A percentile compares a stretch with the other conserved stretches of the same genome.
Evolutionary conservation across 2,113 vertebrate species (phyloP).

Genomic region (Scopus umbretta): DNA sequence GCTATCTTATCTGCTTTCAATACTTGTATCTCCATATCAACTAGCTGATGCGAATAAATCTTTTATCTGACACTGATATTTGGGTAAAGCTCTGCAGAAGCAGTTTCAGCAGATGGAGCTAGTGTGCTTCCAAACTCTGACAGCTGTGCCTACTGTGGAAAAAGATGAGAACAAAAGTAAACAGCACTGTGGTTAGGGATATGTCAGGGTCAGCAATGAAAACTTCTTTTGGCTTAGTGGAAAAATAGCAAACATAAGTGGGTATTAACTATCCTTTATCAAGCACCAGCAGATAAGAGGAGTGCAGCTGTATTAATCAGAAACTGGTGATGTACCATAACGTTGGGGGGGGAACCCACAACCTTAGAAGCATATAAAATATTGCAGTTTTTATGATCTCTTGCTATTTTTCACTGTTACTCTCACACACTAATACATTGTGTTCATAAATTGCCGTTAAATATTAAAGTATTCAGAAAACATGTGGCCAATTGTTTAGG

Average conservation of each 20-base stretch:
- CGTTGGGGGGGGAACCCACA: neutral
- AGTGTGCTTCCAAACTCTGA: slow-evolving; percentile 48
- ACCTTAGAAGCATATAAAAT: neutral
- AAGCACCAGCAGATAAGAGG: neutral
- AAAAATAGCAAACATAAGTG: neutral
- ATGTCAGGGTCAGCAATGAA: neutral
- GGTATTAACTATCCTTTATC: neutral
- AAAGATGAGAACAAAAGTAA: neutral
- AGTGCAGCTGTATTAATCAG: neutral
- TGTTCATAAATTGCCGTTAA: neutral
- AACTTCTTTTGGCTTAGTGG: neutral
- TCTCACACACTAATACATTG: neutral
- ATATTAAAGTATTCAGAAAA: neutral
- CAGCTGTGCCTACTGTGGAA: fast-evolving
- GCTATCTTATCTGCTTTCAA: neutral
- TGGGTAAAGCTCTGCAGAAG: neutral
- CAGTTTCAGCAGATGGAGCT: slow-evolving; percentile 69
- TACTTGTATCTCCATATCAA: neutral
- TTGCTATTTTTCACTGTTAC: neutral
- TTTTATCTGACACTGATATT: neutral
- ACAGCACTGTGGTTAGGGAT: neutral
- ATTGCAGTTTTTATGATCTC: neutral
- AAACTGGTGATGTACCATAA: neutral
- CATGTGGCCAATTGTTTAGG: neutral
- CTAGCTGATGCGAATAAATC: neutral